A percentile compares a stretch with the other conserved stretches of the same genome.
phyloP scores from a whole-genome alignment of 2,797 vertebrate species.

The Jordanella pulchra region DNA sequence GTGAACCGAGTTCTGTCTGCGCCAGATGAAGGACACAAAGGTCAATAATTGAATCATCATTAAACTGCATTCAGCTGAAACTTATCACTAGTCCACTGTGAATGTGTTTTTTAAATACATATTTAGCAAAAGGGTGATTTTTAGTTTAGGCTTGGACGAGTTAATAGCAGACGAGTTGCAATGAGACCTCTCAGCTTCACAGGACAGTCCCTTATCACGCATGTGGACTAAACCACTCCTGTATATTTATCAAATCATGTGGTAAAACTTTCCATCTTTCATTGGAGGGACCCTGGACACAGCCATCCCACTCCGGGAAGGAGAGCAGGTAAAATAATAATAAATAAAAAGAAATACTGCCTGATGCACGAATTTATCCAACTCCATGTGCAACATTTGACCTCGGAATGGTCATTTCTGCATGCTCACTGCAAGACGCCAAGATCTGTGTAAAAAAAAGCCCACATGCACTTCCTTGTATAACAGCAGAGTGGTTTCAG shows the following conservation, averaged over 20 bases:
- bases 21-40: slow-evolving; percentile 74
- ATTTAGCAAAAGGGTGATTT: slow-evolving; percentile 2
- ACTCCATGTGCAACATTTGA: background rate
- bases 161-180: slow-evolving; percentile 19
- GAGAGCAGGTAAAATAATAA: background rate
- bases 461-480: slow-evolving; percentile 67
- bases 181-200: slow-evolving; percentile 27
- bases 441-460: background rate
- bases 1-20: slow-evolving; percentile 36
- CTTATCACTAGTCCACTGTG: background rate
- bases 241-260: slow-evolving; percentile 57
- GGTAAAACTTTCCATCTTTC: slow-evolving; percentile 72
- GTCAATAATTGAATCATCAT: slow-evolving; percentile 63
- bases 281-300: slow-evolving; percentile 43
- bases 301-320: slow-evolving; percentile 43
- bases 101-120: background rate
- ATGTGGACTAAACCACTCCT: slow-evolving; percentile 33
- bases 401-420: background rate
- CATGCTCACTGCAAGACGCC: background rate
- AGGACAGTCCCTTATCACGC: slow-evolving; percentile 40
- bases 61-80: background rate
- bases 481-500: slow-evolving; percentile 55
- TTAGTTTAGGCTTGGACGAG: slow-evolving; percentile 5
- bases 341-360: background rate
- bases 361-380: background rate